phyloP scores from a whole-genome alignment of 2,113 vertebrate genomes.

The Rousettus leschenaultii region DNA sequence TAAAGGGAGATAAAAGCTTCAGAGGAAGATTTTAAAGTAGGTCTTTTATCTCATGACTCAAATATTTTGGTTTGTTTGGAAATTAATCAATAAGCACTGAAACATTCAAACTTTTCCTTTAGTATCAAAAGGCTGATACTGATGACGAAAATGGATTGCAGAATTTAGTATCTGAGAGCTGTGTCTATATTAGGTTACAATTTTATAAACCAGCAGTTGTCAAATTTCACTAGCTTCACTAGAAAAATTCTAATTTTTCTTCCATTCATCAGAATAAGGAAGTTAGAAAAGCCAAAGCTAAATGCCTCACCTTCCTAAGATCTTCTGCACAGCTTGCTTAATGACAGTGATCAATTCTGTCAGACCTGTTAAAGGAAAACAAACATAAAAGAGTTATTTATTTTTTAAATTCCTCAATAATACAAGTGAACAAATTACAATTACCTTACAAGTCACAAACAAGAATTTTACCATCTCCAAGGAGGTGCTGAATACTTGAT shows the following conservation, averaged over 20 bases:
- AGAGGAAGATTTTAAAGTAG: conserved; percentile 19
- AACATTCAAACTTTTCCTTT: background rate
- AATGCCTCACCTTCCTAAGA: conserved; percentile 89
- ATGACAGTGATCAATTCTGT: conserved; percentile 92
- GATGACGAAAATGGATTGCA: background rate
- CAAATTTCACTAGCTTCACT: background rate
- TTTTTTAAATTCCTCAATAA: background rate
- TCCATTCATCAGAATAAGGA: background rate
- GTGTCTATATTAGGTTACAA: background rate
- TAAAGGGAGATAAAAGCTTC: background rate
- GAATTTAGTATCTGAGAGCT: background rate
- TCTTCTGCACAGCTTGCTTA: conserved; percentile 92
- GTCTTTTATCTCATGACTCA: background rate
- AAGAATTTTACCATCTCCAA: conserved; percentile 92
- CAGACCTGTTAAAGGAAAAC: conserved; percentile 84
- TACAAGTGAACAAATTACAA: background rate
- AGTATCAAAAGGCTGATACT: background rate
- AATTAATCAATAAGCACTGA: background rate
- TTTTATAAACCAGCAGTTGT: background rate
- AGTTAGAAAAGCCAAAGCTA: conserved; percentile 41
- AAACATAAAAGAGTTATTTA: background rate
- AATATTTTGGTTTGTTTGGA: conserved; percentile 40
- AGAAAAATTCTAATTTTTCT: conserved; percentile 9
- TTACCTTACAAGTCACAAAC: background rate
- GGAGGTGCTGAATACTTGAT: conserved; percentile 97